Evolutionary conservation across 1,140 invertebrate genomes (phyloP).

Genomic region (Megathymus violae): DNA sequence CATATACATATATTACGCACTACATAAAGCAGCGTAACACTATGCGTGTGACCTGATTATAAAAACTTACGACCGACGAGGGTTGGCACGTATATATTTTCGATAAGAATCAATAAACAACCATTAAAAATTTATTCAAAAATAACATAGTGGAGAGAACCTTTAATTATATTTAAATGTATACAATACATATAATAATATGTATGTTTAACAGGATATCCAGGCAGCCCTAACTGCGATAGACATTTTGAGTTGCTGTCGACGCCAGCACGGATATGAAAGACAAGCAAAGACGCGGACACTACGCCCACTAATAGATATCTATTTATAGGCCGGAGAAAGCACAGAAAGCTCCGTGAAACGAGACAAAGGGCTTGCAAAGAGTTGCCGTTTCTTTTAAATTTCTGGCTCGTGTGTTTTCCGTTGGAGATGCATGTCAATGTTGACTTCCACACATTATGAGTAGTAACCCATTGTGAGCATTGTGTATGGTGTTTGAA

Average conservation of each 20-base stretch:
- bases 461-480: too few relatives aligned
- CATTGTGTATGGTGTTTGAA: too few relatives aligned
- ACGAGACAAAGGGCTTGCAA: constrained; percentile 10
- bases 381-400: background rate
- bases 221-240: constrained; percentile 9
- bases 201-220: background rate
- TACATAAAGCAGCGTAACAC: constrained; percentile 40
- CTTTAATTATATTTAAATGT: too few relatives aligned
- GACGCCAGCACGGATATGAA: constrained; percentile 31
- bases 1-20: constrained; percentile 28
- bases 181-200: too few relatives aligned
- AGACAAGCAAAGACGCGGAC: constrained; percentile 46
- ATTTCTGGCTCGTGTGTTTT: too few relatives aligned
- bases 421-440: too few relatives aligned
- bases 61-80: constrained; percentile 1
- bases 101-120: too few relatives aligned
- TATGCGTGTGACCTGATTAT: constrained; percentile 46
- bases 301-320: constrained; percentile 51
- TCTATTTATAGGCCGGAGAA: constrained; percentile 64
- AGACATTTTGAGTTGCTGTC: constrained; percentile 25
- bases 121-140: too few relatives aligned
- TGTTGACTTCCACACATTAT: too few relatives aligned
- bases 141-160: too few relatives aligned
- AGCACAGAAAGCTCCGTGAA: constrained; percentile 40
- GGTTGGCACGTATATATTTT: background rate